Conservation (phyloP, 2,888 invertebrate species). For the Zonitis immaculata region DNA sequence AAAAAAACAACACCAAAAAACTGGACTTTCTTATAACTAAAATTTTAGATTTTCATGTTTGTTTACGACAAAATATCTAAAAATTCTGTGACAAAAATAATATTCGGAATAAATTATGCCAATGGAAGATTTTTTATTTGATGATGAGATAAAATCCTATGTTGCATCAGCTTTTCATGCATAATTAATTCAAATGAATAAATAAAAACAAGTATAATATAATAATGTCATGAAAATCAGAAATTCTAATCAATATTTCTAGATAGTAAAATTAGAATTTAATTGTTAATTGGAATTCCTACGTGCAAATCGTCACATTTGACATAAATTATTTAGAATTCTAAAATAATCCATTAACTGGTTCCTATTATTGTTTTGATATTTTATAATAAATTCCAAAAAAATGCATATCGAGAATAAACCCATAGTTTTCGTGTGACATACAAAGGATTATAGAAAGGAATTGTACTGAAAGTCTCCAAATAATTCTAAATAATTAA, state of each 20-base stretch:
- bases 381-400: too few species aligned
- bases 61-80: too few species aligned
- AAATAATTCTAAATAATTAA: not conserved
- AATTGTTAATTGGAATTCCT: not conserved
- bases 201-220: not conserved
- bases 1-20: too few species aligned
- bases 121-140: not conserved
- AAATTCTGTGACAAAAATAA: too few species aligned
- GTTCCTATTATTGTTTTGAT: not conserved
- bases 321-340: not conserved
- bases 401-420: too few species aligned
- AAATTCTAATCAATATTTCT: not conserved
- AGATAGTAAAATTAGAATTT: not conserved
- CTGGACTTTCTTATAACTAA: too few species aligned
- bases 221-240: not conserved
- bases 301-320: not conserved
- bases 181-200: not conserved
- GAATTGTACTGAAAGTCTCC: too few species aligned
- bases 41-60: too few species aligned
- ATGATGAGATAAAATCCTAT: not conserved
- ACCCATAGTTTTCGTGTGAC: too few species aligned
- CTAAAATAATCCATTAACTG: not conserved
- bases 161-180: constrained; percentile 2
- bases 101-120: too few species aligned
- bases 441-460: too few species aligned